Conservation (phyloP, 2,888 invertebrate genomes). For the Lacanobia oleracea region DNA sequence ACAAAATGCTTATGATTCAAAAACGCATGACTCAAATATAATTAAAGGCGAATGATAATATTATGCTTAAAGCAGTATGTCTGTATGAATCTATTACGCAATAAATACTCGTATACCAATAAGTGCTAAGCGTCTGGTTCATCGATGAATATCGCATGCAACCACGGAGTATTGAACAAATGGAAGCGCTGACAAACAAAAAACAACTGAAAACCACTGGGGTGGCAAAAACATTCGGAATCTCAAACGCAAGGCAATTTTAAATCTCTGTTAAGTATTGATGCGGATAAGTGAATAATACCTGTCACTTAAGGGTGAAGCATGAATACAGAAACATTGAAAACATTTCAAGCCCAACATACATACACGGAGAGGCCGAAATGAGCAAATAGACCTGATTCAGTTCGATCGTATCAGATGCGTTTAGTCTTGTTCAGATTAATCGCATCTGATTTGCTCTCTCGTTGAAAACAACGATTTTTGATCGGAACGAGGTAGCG, state of each 20-base stretch:
- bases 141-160: slow-evolving; percentile 44
- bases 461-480: too few species aligned
- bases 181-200: slow-evolving; percentile 25
- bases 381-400: too few species aligned
- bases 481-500: too few species aligned
- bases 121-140: slow-evolving; percentile 26
- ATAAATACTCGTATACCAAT: background rate
- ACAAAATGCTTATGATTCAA: slow-evolving; percentile 9
- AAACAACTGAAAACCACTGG: background rate
- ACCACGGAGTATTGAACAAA: slow-evolving; percentile 40
- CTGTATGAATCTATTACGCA: slow-evolving; percentile 15
- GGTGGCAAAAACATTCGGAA: background rate
- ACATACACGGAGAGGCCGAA: too few species aligned
- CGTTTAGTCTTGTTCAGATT: too few species aligned
- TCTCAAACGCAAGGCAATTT: slow-evolving; percentile 15
- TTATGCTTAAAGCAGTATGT: slow-evolving; percentile 26
- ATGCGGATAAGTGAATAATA: too few species aligned
- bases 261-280: background rate
- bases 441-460: too few species aligned
- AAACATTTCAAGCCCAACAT: too few species aligned
- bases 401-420: too few species aligned
- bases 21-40: slow-evolving; percentile 27
- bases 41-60: slow-evolving; percentile 9
- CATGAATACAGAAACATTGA: background rate
- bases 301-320: background rate